Evolutionary conservation across 2,113 vertebrate species (phyloP).

Genomic region (Anthoscopus minutus): DNA sequence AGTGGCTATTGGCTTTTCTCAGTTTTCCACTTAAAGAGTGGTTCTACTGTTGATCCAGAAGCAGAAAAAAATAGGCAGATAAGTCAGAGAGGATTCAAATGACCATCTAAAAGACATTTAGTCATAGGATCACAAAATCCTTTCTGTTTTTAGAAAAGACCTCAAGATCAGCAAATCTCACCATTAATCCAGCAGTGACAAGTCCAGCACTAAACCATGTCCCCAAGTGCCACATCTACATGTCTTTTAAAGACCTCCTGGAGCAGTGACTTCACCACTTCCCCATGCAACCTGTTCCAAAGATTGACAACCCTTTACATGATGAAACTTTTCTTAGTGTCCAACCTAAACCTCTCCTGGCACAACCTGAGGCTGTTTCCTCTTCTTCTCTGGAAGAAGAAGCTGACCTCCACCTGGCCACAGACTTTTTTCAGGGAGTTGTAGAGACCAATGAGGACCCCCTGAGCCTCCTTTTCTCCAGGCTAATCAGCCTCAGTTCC

Average conservation of each 20-base stretch:
- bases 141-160: background rate
- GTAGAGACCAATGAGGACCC: accelerated
- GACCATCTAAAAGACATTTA: background rate
- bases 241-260: background rate
- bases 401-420: accelerated
- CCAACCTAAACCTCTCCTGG: background rate
- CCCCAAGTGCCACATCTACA: background rate
- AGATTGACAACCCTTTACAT: background rate
- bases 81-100: background rate
- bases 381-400: background rate
- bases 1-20: background rate
- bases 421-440: background rate
- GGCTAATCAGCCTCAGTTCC: background rate
- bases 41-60: background rate
- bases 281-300: background rate
- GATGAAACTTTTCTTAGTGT: background rate
- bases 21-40: background rate
- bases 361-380: background rate
- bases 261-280: background rate
- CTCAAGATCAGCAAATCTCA: background rate
- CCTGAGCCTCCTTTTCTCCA: background rate
- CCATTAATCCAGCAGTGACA: background rate
- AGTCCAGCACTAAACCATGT: background rate
- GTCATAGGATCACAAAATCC: background rate
- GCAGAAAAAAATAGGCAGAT: background rate